Conservation (phyloP, 1,140 invertebrate species). For the Aphis craccivora region DNA sequence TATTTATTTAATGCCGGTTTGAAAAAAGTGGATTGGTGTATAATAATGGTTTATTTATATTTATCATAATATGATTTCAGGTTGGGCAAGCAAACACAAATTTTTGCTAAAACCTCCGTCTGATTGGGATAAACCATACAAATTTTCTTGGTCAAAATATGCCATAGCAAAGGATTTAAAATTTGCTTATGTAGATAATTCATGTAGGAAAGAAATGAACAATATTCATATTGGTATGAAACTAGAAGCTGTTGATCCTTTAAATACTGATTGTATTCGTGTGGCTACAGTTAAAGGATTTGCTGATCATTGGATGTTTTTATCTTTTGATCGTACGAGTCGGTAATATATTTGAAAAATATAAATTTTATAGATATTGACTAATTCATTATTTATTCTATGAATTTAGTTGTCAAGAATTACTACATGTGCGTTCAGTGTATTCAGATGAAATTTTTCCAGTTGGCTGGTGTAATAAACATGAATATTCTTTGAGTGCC, state of each 20-base stretch:
- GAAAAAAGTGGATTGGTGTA: not conserved
- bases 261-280: conserved; percentile 31
- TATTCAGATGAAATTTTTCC: conserved; percentile 55
- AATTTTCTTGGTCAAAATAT: conserved; percentile 49
- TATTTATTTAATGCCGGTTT: conserved; percentile 49
- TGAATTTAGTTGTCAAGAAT: conserved; percentile 26
- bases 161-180: not conserved
- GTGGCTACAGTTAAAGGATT: conserved; percentile 45
- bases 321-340: conserved; percentile 37
- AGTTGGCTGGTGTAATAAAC: conserved; percentile 52
- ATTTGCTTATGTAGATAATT: conserved; percentile 26
- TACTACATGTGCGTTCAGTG: conserved; percentile 45
- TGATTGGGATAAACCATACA: not conserved
- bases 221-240: conserved; percentile 33
- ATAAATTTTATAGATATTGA: not conserved
- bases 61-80: not conserved
- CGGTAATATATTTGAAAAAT: conserved; percentile 18
- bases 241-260: conserved; percentile 50
- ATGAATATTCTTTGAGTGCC: not conserved
- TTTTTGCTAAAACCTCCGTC: conserved; percentile 33
- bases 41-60: not conserved
- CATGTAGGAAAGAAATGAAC: not conserved
- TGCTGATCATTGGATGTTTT: conserved; percentile 36
- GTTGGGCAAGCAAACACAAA: conserved; percentile 49
- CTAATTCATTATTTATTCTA: not conserved